Base-by-base conservation (phyloP, 1,140 invertebrate genomes). In the Drosophila truncata region DNA sequence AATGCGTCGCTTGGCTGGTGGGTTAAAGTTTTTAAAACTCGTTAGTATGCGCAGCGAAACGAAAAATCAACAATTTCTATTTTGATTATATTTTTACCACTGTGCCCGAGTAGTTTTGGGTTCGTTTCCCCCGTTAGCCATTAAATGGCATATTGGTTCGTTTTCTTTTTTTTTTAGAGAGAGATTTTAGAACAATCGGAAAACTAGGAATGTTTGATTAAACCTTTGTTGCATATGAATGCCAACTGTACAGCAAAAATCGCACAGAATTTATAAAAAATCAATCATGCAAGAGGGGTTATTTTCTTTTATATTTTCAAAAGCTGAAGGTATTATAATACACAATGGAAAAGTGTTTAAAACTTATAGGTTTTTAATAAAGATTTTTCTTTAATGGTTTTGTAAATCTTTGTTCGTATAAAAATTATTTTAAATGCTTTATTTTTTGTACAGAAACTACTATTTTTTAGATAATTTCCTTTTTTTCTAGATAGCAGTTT, bases 11-110 rank as follows among this genome's bases (percentile, higher is more conserved):
- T 60, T 9, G 49, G 57, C 33, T 58, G 59, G 41, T 76, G 81
- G 76, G 65, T 80, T 83, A 64, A 80, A 84, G 72, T 67, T 78
- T 71, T 84, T 76, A 67, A 78, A 88, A 75, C 78, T 88, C 85
- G 85, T 88, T 88, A 85, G 85, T 88, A 88, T 88, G 85, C 85
- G 78, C 81, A 90, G 66, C 85, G 85, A 90, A 62, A 90, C 85
- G 85, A 85, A 90, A 90, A 90, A 88, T 90, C 85, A 90, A 88
- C 85, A 90, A 90, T 88, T 85, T 90, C 86, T 90, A 84, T 84
- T 88, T 90, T 78, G 78, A 78, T 88, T 79, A 90, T 90, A 78
- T 75, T 90, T 78, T 33, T 66, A 74, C 67, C 84, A 83, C 79
- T 77, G 73, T 70, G 75, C 29, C 20, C 29, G 49, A 39, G 25